These are phyloP conservation scores for Mesopsocus fuscifrons DNA, from an alignment of 2,888 invertebrate genomes.

Conservation along the genomic window DNA sequence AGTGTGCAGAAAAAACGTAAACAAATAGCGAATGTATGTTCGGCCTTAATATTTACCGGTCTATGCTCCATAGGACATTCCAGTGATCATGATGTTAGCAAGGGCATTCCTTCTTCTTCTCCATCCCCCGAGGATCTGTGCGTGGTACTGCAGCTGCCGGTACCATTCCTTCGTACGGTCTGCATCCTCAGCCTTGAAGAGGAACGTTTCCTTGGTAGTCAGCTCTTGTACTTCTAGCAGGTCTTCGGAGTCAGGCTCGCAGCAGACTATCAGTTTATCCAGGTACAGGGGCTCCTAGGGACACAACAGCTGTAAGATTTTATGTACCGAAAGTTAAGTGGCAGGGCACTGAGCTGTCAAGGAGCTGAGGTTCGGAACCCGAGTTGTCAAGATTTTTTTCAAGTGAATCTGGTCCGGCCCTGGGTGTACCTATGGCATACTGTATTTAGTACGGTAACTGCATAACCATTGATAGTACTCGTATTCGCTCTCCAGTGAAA, in stretches of 20 bases:
- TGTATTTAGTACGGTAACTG: too few species aligned
- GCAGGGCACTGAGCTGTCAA: too few species aligned
- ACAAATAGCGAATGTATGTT: too few species aligned
- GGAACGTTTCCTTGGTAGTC: conserved; percentile 78
- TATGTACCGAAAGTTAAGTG: too few species aligned
- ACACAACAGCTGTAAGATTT: conserved; percentile 1
- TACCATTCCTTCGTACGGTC: conserved; percentile 78
- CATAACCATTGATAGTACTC: too few species aligned
- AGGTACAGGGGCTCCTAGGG: conserved; percentile 66
- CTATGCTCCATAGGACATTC: conserved; percentile 22
- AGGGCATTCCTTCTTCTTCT: conserved; percentile 76
- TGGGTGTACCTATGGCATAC: too few species aligned
- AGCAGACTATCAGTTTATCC: conserved; percentile 75
- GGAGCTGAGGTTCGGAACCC: too few species aligned
- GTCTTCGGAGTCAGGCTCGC: conserved; percentile 76
- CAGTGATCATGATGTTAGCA: conserved; percentile 95
- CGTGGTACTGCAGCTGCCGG: conserved; percentile 72
- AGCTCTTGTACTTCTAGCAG: conserved; percentile 91
- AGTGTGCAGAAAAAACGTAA: too few species aligned
- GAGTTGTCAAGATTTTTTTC: too few species aligned
- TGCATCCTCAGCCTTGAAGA: conserved; percentile 85
- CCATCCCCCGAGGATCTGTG: conserved; percentile 85
- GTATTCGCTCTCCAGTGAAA: too few species aligned
- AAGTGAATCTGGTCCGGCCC: not conserved
- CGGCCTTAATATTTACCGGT: too few species aligned